Percentiles rank a stretch among this genome's conserved stretches.
Evolutionary conservation across 2,888 invertebrate genomes (phyloP).

Genomic region (Drosophila pseudotalamancana): DNA sequence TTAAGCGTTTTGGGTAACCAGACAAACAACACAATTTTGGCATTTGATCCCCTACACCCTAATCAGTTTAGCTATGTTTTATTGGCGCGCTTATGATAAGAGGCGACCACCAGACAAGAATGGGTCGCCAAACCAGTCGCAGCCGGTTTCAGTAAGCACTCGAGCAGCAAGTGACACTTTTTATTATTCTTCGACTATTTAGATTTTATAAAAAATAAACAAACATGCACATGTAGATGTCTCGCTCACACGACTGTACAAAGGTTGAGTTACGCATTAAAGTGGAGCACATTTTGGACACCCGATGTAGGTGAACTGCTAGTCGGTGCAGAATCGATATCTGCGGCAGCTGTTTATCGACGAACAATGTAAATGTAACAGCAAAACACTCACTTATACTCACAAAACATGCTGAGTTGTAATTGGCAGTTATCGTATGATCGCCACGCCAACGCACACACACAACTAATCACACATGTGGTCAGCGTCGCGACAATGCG

Average conservation of each 20-base stretch:
- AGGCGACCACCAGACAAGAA: conserved; percentile 23
- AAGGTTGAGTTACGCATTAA: conserved; percentile 35
- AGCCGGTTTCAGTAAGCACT: conserved; percentile 44
- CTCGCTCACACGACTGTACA: conserved; percentile 31
- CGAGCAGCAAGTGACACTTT: conserved; percentile 27
- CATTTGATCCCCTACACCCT: conserved; percentile 10
- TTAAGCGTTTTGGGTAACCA: conserved; percentile 9
- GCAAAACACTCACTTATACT: conserved; percentile 7
- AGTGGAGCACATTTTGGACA: not conserved
- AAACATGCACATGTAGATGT: conserved; percentile 21
- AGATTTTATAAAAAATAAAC: conserved; percentile 43
- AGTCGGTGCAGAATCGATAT: conserved; percentile 40
- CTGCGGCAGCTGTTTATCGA: conserved; percentile 34
- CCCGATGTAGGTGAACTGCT: conserved; percentile 36
- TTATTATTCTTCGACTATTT: conserved; percentile 29
- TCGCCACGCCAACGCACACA: conserved; percentile 25
- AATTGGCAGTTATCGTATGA: conserved; percentile 64
- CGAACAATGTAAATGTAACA: conserved; percentile 33
- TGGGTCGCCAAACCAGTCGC: conserved; percentile 44
- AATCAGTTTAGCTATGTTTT: conserved; percentile 40
- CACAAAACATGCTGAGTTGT: conserved; percentile 23
- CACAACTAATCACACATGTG: conserved; percentile 9
- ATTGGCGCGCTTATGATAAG: conserved; percentile 39
- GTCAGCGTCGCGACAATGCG: conserved; percentile 54
- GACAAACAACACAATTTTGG: conserved; percentile 33